Base-by-base conservation (phyloP, 2,113 vertebrate species). In the Rhinoderma darwinii region DNA sequence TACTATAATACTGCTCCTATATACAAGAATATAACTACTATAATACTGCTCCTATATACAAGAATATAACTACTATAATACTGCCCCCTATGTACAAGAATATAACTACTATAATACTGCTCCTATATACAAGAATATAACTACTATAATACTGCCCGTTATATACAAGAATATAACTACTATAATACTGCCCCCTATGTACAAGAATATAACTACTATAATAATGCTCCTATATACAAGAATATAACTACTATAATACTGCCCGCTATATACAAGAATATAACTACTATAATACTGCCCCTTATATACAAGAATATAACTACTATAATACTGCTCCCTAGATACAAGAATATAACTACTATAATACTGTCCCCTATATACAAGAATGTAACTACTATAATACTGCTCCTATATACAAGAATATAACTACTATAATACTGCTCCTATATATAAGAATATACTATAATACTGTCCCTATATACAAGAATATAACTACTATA, bases 401-500 rank as follows among this genome's bases (percentile, higher is more conserved):
- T 54, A 54, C 51, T 54, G 51, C 51, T 5, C 43, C 43, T 44
- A 44, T 44, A 11, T 54, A 54, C 56, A 63, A 63, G 59, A 27
- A 27, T 27, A 63, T 63, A 63, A 63, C 59, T 63, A 63, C 59
- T 63, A 63, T 63, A 63, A 63, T 63, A 63, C n/a, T 27, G 59
- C 54, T 59, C 54, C 54, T 59, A 59, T 59, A 10, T 59, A 59
- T 22, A 59, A 59, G 54, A 59, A 59, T 59, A n/a, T 59, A 59
- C 54, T 59, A 59, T 59, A 59, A 59, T n/a, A n/a, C 54, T 59
- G 54, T 22, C 8, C 54, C 59, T 63, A 63, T 27, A 8, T 63
- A 63, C 59, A 63, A 63, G 59, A 63, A 63, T 63, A 63, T 63
- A 63, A 63, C 25, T 63, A 63, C 59, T 63, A 63, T 63, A 63